Base-by-base conservation (phyloP, 2,113 vertebrate genomes). In the Entelurus aequoreus region DNA sequence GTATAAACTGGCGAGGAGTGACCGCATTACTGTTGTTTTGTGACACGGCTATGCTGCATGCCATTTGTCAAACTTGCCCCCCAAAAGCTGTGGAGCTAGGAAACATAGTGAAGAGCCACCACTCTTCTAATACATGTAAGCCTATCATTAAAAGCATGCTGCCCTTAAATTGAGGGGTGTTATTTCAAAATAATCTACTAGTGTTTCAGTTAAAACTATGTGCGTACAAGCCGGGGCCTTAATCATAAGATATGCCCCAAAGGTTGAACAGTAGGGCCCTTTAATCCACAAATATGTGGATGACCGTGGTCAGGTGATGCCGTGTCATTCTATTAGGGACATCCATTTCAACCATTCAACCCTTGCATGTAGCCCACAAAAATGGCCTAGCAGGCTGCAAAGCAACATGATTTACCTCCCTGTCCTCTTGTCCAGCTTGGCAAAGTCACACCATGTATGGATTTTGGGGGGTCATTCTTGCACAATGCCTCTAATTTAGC, bases 401-500 rank as follows among this genome's bases (percentile, higher is more conserved):
- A 68, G 60, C 63, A 48, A 79, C 78, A 69, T 84, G 76, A 87
- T 88, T 87, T 85, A 86, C 79, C 69, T 72, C 42, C 35, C 68
- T 75, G 42, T 14, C 38, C 69, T 75, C 77, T 79, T 81, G 81
- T 80, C 71, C 78, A 54, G 63, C 70, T 65, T 36, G 66, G 66
- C 85, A 9, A 74, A 79, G 75, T 82, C 83, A 87, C 85, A 84
- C 81, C 80, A 83, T 78, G 59, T 88, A 86, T 88, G 85, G 88
- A 90, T 90, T 86, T 88, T 85, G 80, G 85, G 85, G 87, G 84
- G 83, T 86, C 86, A 85, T 85, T 84, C 77, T 91, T 71, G 76
- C 84, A 90, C 87, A 90, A 90, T 88, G 85, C 82, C 87, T 89
- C 86, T 88, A 90, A 90, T 90, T 89, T 89, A 90, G 78, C 66